These are phyloP conservation scores for Drosophila kuntzei DNA, from an alignment of 2,888 invertebrate species.

Conservation along the genomic window DNA sequence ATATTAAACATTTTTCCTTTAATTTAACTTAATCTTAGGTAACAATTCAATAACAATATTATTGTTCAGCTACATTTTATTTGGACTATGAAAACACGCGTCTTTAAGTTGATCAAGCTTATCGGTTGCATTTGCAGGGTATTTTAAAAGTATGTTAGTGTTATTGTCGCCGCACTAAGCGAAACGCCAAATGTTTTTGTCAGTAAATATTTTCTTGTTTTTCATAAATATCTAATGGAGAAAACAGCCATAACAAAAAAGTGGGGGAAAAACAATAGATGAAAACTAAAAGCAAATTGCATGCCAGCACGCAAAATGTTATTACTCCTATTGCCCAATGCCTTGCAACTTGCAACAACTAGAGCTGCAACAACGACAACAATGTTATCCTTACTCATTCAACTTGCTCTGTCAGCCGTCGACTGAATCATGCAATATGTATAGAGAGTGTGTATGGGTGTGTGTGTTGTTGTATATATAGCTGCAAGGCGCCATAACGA, in stretches of 20 bases:
- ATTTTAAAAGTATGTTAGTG: not conserved
- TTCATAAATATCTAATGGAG: constrained; percentile 74
- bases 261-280: constrained; percentile 21
- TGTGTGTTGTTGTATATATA: constrained; percentile 10
- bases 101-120: no score
- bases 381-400: constrained; percentile 52
- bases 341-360: constrained; percentile 27
- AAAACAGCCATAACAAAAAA: constrained; percentile 15
- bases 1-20: no score
- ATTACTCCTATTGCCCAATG: constrained; percentile 52
- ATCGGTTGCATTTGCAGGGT: constrained; percentile 1
- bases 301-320: constrained; percentile 79
- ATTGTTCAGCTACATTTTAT: no score
- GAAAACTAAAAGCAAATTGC: constrained; percentile 64
- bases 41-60: no score
- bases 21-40: not conserved
- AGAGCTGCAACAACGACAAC: constrained; percentile 24
- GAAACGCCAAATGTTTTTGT: constrained; percentile 54
- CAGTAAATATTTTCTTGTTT: constrained; percentile 56
- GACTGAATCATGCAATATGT: constrained; percentile 60
- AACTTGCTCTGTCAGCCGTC: constrained; percentile 41
- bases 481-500: constrained; percentile 11
- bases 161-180: constrained; percentile 5
- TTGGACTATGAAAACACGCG: no score
- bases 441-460: not conserved